Base-by-base conservation (phyloP, 2,888 invertebrate species). In the Romanomermis culicivorax region DNA sequence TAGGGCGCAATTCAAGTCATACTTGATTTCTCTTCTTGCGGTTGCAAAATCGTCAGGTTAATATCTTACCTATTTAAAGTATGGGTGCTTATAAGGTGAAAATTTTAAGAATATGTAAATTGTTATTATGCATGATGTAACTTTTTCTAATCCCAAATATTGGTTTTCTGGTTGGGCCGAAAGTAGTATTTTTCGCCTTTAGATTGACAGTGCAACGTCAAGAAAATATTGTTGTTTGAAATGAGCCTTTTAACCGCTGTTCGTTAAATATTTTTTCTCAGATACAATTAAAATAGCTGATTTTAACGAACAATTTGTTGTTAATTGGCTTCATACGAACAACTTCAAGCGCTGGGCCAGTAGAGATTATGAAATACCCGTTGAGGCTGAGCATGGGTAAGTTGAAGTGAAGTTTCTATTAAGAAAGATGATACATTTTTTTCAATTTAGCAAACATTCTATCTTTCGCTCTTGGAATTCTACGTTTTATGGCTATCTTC, bases 331-430 rank as follows among this genome's bases (percentile, higher is more conserved):
- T 68, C 76, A 78, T 42, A 91, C 89, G 0, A 81, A 85, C 62
- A 88, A 87, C 64, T 93, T 83, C 69, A 80, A 81, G 65, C 77
- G 80, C 59, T 93, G 93, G 91, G 68, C 79, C 58, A 76, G 75
- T 62, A 77, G 77, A 1, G 77, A 79, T 17, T 71, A 72, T 52
- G 61, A 67, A 4, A 77, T 79, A 30, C 79, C 85, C 61, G 74
- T 69, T 51, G 68, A 73, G 29, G 60, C 82, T 57, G 76, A 77
- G 56, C 79, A 83, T 2, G 82, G 85, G 71, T 71, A 58, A 57
- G 58, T 53, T 27, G 7, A 20, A 45, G 11, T 45, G n/a, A n/a
- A 20, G 20, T n/a, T 11, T 7, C 20, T 20, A n/a, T n/a, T n/a
- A n/a, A n/a, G n/a, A n/a, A n/a, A n/a, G n/a, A n/a, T n/a, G n/a